phyloP scores from a whole-genome alignment of 1,140 invertebrate species.

The Nylanderia fulva region DNA sequence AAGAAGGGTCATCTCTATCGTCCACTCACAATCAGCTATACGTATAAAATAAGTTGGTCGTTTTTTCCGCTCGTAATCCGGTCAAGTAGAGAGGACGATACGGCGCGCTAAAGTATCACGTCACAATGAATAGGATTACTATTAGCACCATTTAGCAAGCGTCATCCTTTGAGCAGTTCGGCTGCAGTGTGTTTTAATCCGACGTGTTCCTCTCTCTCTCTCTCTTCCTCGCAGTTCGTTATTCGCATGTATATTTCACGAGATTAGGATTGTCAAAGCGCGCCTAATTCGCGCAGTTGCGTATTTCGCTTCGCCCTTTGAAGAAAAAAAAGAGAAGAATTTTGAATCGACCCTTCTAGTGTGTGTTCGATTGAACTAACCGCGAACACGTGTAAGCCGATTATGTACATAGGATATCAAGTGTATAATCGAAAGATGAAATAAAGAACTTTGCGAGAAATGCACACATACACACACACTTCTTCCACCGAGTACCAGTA shows the following conservation, averaged over 20 bases:
- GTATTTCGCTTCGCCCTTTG: slow-evolving; percentile 43
- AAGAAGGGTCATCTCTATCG: not conserved
- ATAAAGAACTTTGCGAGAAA: slow-evolving; percentile 43
- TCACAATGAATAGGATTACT: slow-evolving; percentile 66
- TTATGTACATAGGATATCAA: slow-evolving; percentile 52
- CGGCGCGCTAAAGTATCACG: slow-evolving; percentile 24
- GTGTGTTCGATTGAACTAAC: slow-evolving; percentile 33
- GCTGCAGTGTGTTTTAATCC: slow-evolving; percentile 63
- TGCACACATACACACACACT: not conserved
- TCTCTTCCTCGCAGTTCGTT: slow-evolving; percentile 44
- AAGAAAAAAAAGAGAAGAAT: not conserved
- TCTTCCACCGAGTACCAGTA: not conserved
- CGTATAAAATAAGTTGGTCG: slow-evolving; percentile 9
- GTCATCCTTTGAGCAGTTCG: slow-evolving; percentile 35
- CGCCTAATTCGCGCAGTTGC: slow-evolving; percentile 61
- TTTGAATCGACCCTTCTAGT: not conserved
- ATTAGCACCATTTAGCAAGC: slow-evolving; percentile 68
- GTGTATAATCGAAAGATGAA: slow-evolving; percentile 49
- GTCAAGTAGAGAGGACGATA: slow-evolving; percentile 40
- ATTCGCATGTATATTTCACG: slow-evolving; percentile 67
- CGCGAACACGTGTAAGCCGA: slow-evolving; percentile 66
- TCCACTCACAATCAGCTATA: not conserved
- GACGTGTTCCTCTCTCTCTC: not conserved
- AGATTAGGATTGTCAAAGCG: slow-evolving; percentile 71
- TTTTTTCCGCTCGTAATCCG: slow-evolving; percentile 34